Conservation (phyloP, 2,888 invertebrate genomes). For the Eurytoma adleriae region DNA sequence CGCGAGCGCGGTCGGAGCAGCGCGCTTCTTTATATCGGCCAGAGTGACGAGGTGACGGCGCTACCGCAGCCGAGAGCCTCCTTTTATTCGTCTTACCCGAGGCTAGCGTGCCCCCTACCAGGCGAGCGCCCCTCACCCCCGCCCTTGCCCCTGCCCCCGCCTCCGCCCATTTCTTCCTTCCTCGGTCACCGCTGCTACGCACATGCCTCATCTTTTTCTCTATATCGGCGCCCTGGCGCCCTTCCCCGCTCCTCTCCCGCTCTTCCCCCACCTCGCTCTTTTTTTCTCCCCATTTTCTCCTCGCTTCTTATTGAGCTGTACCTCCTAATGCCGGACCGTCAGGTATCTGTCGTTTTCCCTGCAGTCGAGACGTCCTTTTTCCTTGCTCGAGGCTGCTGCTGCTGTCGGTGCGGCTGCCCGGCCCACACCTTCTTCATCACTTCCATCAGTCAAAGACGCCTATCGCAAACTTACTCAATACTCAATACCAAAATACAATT, state of each 20-base stretch:
- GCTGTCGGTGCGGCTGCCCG: too few species aligned
- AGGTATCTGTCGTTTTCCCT: conserved; percentile 5
- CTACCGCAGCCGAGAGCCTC: conserved; percentile 41
- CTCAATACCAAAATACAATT: too few species aligned
- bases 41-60: background rate
- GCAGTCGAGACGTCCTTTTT: too few species aligned
- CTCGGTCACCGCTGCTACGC: conserved; percentile 33
- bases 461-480: too few species aligned
- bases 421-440: too few species aligned
- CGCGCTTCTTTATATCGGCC: background rate
- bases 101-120: conserved; percentile 14
- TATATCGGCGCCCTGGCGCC: conserved; percentile 45
- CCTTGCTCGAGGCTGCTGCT: too few species aligned
- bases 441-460: too few species aligned
- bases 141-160: conserved; percentile 19
- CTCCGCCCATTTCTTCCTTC: conserved; percentile 16
- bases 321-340: background rate
- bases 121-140: conserved; percentile 15
- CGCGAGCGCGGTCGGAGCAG: too few species aligned
- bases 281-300: background rate
- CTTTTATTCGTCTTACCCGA: conserved; percentile 50
- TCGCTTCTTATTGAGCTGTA: too few species aligned
- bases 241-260: background rate
- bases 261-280: background rate
- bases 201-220: conserved; percentile 54